These are phyloP conservation scores for Limnodromus scolopaceus DNA, from an alignment of 2,797 vertebrate species.

Conservation along the genomic window DNA sequence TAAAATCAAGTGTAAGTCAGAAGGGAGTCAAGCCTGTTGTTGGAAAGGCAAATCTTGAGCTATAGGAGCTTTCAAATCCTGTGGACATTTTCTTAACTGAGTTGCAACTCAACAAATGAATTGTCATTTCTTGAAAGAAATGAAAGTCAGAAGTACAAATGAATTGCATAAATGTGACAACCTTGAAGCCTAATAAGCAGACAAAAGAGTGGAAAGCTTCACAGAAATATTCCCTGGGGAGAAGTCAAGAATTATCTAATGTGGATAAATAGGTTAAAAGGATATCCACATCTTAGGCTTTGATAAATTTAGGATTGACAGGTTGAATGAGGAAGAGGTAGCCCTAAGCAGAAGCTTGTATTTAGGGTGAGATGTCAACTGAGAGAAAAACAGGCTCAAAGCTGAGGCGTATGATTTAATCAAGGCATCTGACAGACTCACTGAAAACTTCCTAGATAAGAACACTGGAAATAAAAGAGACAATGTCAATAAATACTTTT, in stretches of 20 bases:
- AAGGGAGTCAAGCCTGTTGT: neutral
- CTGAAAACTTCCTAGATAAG: conserved; percentile 66
- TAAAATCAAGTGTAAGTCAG: neutral
- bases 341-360: conserved; percentile 76
- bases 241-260: conserved; percentile 72
- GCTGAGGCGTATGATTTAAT: conserved; percentile 71
- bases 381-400: conserved; percentile 52
- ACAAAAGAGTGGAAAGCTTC: conserved; percentile 39
- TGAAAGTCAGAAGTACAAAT: conserved; percentile 39
- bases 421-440: conserved; percentile 67
- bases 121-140: conserved; percentile 37
- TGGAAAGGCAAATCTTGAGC: neutral
- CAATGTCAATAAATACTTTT: conserved; percentile 61
- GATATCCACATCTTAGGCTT: conserved; percentile 63
- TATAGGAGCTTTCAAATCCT: neutral
- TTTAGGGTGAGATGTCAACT: conserved; percentile 77
- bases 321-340: conserved; percentile 63
- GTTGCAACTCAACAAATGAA: conserved; percentile 15
- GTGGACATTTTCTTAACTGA: conserved; percentile 27
- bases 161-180: conserved; percentile 61
- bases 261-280: conserved; percentile 68
- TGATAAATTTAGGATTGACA: conserved; percentile 70
- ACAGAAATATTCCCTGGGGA: conserved; percentile 39
- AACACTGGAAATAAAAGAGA: conserved; percentile 65
- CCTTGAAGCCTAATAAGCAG: conserved; percentile 51